These are phyloP conservation scores for Orthosia cruda DNA, from an alignment of 2,888 invertebrate species.

Conservation along the genomic window DNA sequence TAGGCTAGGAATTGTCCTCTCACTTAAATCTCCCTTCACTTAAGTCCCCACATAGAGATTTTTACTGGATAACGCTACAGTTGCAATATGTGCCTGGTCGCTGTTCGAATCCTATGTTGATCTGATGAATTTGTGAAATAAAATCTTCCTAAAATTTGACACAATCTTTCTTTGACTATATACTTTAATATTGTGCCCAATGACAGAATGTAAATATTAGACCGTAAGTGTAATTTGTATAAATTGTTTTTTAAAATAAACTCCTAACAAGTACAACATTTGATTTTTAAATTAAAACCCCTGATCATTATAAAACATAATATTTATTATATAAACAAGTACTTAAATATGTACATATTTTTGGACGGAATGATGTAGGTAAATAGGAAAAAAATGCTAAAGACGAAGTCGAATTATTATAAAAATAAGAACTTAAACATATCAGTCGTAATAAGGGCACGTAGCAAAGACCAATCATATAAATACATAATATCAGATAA, in stretches of 20 bases:
- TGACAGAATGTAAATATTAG: constrained; percentile 56
- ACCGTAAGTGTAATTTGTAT: constrained; percentile 48
- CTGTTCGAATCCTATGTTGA: background rate
- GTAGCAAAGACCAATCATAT: background rate
- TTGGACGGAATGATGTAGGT: constrained; percentile 50
- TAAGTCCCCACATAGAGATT: too few species aligned
- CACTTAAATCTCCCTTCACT: too few species aligned
- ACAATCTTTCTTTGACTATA: constrained; percentile 16
- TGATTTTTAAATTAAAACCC: constrained; percentile 38
- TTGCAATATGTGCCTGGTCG: too few species aligned
- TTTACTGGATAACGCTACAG: too few species aligned
- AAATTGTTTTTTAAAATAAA: constrained; percentile 48
- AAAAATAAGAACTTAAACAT: constrained; percentile 32
- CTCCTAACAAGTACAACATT: constrained; percentile 33
- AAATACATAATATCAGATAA: background rate
- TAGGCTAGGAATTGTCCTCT: too few species aligned
- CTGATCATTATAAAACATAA: constrained; percentile 25
- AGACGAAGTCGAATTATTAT: constrained; percentile 6
- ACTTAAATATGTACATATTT: constrained; percentile 50
- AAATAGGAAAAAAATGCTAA: constrained; percentile 8
- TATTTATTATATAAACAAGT: constrained; percentile 40
- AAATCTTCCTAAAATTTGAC: constrained; percentile 3
- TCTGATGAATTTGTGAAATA: constrained; percentile 19
- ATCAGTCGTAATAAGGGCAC: constrained; percentile 46
- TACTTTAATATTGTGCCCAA: constrained; percentile 9